A percentile compares a stretch with the other conserved stretches of the same genome.
Conservation (phyloP, 2,888 invertebrate species). For the Diarsia rubi region DNA sequence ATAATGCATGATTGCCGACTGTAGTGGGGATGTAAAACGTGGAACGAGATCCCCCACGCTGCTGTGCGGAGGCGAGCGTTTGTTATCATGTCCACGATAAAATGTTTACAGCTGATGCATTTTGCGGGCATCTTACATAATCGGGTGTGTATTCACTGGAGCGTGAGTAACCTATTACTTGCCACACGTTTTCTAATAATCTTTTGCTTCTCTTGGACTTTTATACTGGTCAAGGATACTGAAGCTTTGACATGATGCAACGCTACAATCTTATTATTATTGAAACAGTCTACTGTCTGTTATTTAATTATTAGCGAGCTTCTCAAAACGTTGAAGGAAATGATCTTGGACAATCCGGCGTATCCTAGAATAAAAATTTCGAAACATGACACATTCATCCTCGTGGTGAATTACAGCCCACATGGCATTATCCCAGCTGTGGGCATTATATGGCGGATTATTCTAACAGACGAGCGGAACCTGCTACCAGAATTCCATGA, state of each 20-base stretch:
- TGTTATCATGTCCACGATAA: constrained; percentile 50
- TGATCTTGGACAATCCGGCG: not conserved
- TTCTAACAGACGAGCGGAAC: not conserved
- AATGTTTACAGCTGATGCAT: constrained; percentile 53
- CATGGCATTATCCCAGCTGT: not conserved
- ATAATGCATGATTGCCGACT: constrained; percentile 14
- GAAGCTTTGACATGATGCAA: not conserved
- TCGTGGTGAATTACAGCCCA: not conserved
- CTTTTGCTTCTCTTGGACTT: not conserved
- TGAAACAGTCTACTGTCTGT: not conserved
- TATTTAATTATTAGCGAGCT: not conserved
- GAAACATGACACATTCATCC: not conserved
- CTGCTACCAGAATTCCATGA: not conserved
- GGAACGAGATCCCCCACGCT: constrained; percentile 35
- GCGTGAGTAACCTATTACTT: constrained; percentile 8
- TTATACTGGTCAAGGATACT: not conserved
- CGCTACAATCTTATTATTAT: not conserved
- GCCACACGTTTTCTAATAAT: constrained; percentile 12
- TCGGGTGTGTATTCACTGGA: constrained; percentile 23
- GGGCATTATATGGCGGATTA: not conserved
- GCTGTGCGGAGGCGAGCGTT: constrained; percentile 24
- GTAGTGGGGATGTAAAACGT: constrained; percentile 1
- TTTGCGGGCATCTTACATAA: constrained; percentile 31
- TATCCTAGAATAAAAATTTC: not conserved
- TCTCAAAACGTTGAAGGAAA: not conserved